Conservation (phyloP, 1,140 invertebrate species). For the Helicoverpa zea region DNA sequence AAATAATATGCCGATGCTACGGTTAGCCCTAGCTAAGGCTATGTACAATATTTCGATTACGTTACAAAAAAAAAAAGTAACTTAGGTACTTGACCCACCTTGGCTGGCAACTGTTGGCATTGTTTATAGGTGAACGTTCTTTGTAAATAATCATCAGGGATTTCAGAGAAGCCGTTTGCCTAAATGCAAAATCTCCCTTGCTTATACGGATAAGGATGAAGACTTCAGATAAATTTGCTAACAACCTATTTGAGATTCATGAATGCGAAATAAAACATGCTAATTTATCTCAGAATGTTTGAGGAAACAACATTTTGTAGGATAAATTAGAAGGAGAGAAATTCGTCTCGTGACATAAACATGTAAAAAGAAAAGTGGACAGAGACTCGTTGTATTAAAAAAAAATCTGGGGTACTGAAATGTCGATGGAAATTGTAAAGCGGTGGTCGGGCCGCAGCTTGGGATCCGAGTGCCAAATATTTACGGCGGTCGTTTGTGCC, state of each 20-base stretch:
- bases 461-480: conserved; percentile 70
- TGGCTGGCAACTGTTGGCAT: conserved; percentile 34
- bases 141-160: conserved; percentile 58
- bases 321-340: conserved; percentile 63
- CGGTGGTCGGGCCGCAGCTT: conserved; percentile 50
- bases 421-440: conserved; percentile 55
- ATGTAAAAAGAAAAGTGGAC: conserved; percentile 43
- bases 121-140: conserved; percentile 36
- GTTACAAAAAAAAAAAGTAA: conserved; percentile 13
- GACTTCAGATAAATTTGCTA: conserved; percentile 60
- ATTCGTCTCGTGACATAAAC: conserved; percentile 55
- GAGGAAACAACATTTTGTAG: conserved; percentile 63
- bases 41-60: not conserved
- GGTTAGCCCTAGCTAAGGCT: too few relatives aligned
- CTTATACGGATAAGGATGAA: conserved; percentile 62
- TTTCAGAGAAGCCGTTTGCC: conserved; percentile 50
- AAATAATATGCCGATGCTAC: too few relatives aligned
- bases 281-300: conserved; percentile 61
- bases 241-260: conserved; percentile 65
- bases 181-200: conserved; percentile 55
- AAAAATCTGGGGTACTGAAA: conserved; percentile 51
- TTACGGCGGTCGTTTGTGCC: conserved; percentile 64
- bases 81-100: conserved; percentile 11
- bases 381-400: conserved; percentile 17
- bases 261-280: conserved; percentile 66